Evolutionary conservation across 2,797 vertebrate genomes (phyloP), one percentile per base, ranked within the genome.

Genomic region (Odontamblyopus lacepedii): DNA sequence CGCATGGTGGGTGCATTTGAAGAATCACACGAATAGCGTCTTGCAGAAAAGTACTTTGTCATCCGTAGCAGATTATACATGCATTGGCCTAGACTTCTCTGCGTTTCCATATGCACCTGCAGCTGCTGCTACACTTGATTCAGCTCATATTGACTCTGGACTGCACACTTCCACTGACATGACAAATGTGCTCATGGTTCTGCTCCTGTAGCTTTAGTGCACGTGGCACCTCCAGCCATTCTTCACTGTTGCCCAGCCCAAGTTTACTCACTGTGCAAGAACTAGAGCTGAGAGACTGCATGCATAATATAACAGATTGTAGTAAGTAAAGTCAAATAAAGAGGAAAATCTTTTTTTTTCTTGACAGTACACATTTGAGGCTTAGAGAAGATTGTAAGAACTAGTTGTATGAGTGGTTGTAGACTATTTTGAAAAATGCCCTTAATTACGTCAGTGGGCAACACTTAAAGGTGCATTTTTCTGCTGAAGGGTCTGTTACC

Each of bases 131-230:
- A 16, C 63, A 26, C 15, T 51, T 66, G 23, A 19, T 51, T 66
- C 6, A 2, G 44, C 26, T 44, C 63, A 48, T 64, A 64, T 65
- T 65, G 63, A 48, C 63, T 66, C 63, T 26, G 44, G 41, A 66
- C 41, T 16, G 6, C 63, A 51, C 63, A 66, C 12, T 66, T 50
- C 44, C 63, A 50, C n/a, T 66, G 64, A 50, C 63, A 12, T 66
- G 44, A 66, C 44, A 51, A 66, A 66, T 66, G 44, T 66, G 64
- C 13, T 66, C 19, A 51, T 66, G 26, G 44, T 50, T 29, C 63
- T 51, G 41, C 41, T 66, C 13, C 44, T 48, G 44, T 50, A 29
- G 23, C 26, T 27, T 23, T 66, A 51, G 6, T 15, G 23, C 41
- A 51, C 9, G 26, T 66, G 26, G 26, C 63, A 48, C 35, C 63